A percentile compares a stretch with the other conserved stretches of the same genome.
These are phyloP conservation scores for Oeneis ivallda DNA, from an alignment of 2,888 invertebrate species.

Conservation along the genomic window DNA sequence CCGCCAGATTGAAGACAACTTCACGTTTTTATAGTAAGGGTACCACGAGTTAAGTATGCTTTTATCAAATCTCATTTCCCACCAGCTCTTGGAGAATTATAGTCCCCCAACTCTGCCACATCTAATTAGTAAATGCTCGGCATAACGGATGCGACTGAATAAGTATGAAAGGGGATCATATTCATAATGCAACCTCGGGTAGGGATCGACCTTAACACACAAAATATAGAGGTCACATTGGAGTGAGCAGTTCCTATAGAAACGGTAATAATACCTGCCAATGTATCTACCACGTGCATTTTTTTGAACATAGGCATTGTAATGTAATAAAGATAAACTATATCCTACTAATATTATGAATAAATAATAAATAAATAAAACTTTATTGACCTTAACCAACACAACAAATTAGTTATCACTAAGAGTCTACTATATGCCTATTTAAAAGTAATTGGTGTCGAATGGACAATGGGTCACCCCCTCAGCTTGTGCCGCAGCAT, in stretches of 20 bases:
- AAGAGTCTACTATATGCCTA: too few species aligned
- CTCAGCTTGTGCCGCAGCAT: too few species aligned
- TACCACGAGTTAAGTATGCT: neutral
- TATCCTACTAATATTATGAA: too few species aligned
- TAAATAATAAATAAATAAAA: too few species aligned
- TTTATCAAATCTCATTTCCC: neutral
- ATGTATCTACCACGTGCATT: neutral
- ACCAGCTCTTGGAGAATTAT: neutral
- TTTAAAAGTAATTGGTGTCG: too few species aligned
- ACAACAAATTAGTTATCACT: too few species aligned
- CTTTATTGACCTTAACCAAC: too few species aligned
- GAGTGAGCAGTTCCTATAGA: slow-evolving; percentile 18
- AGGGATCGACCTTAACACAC: slow-evolving; percentile 1
- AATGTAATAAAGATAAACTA: neutral
- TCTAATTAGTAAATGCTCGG: slow-evolving; percentile 48
- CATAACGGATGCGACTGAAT: slow-evolving; percentile 60
- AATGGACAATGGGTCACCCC: too few species aligned
- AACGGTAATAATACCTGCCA: neutral
- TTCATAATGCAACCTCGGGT: slow-evolving; percentile 17
- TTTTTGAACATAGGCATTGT: neutral
- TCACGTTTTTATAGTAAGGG: too few species aligned
- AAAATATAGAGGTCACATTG: slow-evolving; percentile 6
- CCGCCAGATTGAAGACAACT: too few species aligned
- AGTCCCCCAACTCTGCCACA: slow-evolving; percentile 13
- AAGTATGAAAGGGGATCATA: slow-evolving; percentile 45